Evolutionary conservation across 2,888 invertebrate genomes (phyloP), one percentile per base, ranked within the genome.

Genomic region (Drosophila atroscutellata): DNA sequence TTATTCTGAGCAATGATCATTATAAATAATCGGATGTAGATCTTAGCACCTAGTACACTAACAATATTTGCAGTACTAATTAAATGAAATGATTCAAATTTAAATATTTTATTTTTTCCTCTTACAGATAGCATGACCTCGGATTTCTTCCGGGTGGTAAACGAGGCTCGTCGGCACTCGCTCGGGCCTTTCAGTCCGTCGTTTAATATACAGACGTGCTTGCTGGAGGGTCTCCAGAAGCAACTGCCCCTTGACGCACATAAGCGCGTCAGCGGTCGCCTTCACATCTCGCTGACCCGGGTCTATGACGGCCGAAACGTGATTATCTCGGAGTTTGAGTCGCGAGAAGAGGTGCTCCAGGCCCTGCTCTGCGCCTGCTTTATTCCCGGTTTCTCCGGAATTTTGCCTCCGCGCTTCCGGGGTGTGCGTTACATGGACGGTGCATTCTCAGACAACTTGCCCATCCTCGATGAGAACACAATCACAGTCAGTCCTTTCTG

Each of bases 401-500:
- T 98, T 80, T 93, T 98, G 28, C 98, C 99, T 52, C 99, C 99
- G 0, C 94, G 95, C 78, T 98, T 98, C 92, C 96, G 96, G 86
- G 98, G 98, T 28, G 95, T 96, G 45, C 94, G 97, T n/a, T 99
- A 98, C 93, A 97, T 99, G 95, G 99, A 99, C 91, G 99, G 99
- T 8, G 99, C 98, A 9, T 97, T 98, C 90, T 98, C 98, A 63
- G 97, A 99, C 92, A 99, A 99, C 94, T 94, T 99, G 81, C 99
- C 99, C 0, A 96, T 97, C 2, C 93, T 98, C 55, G 98, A 99
- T 92, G 97, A 98, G 91, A 97, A 98, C 92, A 99, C 99, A 0
- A 97, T 99, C 76, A 99, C 99, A 0, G 97, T 99, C 28, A 98
- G 98, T 87, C 99, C 99, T 0, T 99, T 99, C 92, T 98, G 98